A percentile compares a stretch with the other conserved stretches of the same genome.
phyloP scores from a whole-genome alignment of 1,140 invertebrate genomes.

The Heliconius congener region DNA sequence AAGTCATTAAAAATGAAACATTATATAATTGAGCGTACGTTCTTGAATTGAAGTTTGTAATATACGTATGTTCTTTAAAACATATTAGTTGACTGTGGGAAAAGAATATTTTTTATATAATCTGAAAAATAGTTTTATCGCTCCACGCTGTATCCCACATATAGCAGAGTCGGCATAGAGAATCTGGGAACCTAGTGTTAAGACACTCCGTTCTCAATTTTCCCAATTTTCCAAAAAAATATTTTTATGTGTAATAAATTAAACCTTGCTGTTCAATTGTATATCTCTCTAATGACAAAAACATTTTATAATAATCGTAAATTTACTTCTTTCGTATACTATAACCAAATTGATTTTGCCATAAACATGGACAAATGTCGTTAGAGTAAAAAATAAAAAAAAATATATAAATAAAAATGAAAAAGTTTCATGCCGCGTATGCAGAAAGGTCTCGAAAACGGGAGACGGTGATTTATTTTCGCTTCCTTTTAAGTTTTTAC shows the following conservation, averaged over 20 bases:
- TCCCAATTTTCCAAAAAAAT: too few relatives aligned
- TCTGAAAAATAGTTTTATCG: too few relatives aligned
- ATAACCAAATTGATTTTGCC: background rate
- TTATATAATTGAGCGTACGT: background rate
- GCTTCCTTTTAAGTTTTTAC: slow-evolving; percentile 44
- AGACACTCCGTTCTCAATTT: too few relatives aligned
- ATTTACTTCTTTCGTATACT: background rate
- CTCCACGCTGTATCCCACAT: too few relatives aligned
- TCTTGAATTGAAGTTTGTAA: background rate
- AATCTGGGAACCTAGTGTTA: too few relatives aligned
- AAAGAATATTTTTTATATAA: too few relatives aligned
- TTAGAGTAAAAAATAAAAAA: background rate
- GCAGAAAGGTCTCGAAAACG: slow-evolving; percentile 21
- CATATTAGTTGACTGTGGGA: too few relatives aligned
- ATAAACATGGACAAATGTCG: background rate
- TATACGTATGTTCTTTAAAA: too few relatives aligned
- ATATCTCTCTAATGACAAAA: background rate
- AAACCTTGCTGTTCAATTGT: background rate
- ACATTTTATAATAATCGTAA: background rate
- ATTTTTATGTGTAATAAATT: too few relatives aligned
- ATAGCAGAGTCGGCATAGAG: too few relatives aligned
- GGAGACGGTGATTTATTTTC: slow-evolving; percentile 46
- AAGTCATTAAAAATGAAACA: background rate
- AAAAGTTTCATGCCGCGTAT: background rate
- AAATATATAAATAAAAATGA: background rate